phyloP scores from a whole-genome alignment of 1,140 invertebrate genomes.

The Venustaconcha ellipsiformis region DNA sequence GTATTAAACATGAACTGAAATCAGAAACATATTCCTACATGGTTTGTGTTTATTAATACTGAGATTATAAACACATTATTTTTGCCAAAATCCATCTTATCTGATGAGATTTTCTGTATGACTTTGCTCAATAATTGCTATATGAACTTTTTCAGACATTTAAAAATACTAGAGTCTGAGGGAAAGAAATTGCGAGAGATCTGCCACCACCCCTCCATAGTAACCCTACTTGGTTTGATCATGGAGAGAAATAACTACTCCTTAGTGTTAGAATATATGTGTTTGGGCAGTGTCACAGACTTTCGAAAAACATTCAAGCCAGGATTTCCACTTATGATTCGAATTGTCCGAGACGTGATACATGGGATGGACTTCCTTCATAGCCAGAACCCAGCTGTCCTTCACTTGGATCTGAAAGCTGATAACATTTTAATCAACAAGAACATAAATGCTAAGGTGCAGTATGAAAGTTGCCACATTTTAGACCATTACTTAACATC shows the following conservation, averaged over 20 bases:
- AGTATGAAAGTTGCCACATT: background rate
- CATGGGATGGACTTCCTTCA: slow-evolving; percentile 44
- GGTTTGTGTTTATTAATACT: no score
- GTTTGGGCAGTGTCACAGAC: slow-evolving; percentile 35
- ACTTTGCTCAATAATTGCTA: no score
- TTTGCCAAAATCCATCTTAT: no score
- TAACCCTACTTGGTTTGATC: slow-evolving; percentile 39
- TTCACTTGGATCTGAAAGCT: slow-evolving; percentile 49
- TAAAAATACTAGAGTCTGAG: slow-evolving; percentile 29
- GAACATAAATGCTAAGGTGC: slow-evolving; percentile 40
- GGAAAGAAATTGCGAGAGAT: slow-evolving; percentile 30
- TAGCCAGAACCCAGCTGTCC: slow-evolving; percentile 30
- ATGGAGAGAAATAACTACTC: slow-evolving; percentile 44
- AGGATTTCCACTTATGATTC: slow-evolving; percentile 24
- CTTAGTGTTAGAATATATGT: slow-evolving; percentile 49
- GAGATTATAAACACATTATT: no score
- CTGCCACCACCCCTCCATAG: slow-evolving; percentile 35
- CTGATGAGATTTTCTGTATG: no score
- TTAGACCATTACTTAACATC: no score
- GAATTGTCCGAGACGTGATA: slow-evolving; percentile 33
- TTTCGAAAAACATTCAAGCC: slow-evolving; percentile 39
- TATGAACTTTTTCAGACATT: slow-evolving; percentile 25
- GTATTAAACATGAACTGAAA: no score
- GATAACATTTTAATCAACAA: slow-evolving; percentile 49
- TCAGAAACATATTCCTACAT: no score